Conservation (phyloP, 2,888 invertebrate genomes). For the Drosophila bunnanda region DNA sequence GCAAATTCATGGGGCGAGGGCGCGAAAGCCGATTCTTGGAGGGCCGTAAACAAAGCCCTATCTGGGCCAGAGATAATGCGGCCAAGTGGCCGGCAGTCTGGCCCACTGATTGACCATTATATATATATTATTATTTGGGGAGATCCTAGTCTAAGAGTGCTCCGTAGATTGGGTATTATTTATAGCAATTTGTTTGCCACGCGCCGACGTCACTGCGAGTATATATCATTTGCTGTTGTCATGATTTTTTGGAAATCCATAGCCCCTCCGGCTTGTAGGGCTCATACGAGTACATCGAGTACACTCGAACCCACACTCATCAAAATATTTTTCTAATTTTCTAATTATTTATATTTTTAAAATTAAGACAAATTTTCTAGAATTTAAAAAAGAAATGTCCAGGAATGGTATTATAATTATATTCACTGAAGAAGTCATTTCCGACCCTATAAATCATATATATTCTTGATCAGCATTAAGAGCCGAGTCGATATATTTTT, state of each 20-base stretch:
- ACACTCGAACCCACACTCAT: background rate
- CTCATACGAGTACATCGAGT: background rate
- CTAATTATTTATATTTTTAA: no score
- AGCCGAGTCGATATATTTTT: background rate
- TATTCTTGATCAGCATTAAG: no score
- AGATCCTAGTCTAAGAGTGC: slow-evolving; percentile 24
- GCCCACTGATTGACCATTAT: slow-evolving; percentile 40
- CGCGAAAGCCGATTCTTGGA: slow-evolving; percentile 16
- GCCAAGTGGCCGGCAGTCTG: slow-evolving; percentile 12
- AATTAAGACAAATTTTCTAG: no score
- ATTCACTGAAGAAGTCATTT: no score
- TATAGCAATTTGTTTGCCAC: slow-evolving; percentile 40
- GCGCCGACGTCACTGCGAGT: slow-evolving; percentile 11
- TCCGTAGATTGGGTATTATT: slow-evolving; percentile 25
- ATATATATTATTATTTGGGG: background rate
- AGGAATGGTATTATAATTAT: no score
- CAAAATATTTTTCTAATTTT: no score
- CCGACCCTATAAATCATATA: no score
- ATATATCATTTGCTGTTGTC: slow-evolving; percentile 3
- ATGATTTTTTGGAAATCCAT: slow-evolving; percentile 21
- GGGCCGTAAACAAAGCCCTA: slow-evolving; percentile 26
- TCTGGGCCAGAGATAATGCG: slow-evolving; percentile 39
- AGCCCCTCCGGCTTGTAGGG: background rate
- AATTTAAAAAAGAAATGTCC: no score
- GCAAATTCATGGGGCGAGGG: slow-evolving; percentile 38